A percentile compares a stretch with the other conserved stretches of the same genome.
phyloP scores from a whole-genome alignment of 2,797 vertebrate genomes.

The Numenius phaeopus region DNA sequence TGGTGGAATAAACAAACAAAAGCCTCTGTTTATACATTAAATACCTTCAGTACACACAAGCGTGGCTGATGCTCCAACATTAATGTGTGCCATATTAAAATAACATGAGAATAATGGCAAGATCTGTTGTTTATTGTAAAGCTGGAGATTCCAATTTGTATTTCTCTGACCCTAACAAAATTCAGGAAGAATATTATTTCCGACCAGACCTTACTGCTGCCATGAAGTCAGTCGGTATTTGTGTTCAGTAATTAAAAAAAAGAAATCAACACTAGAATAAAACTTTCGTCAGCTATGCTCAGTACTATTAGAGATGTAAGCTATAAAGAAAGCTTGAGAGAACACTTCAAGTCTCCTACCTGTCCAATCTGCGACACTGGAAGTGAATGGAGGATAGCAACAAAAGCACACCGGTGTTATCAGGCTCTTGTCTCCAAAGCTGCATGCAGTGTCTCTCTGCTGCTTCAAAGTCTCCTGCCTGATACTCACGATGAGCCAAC shows the following conservation, averaged over 20 bases:
- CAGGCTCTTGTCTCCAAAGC: conserved; percentile 98
- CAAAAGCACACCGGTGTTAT: conserved; percentile 97
- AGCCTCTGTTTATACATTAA: not conserved
- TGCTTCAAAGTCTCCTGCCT: conserved; percentile 99
- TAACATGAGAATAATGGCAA: not conserved
- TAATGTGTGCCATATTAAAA: accelerated
- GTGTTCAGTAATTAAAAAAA: not conserved
- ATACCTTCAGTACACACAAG: not conserved
- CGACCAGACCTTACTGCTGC: not conserved
- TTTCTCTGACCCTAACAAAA: not conserved
- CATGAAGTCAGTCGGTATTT: not conserved
- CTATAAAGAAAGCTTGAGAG: not conserved
- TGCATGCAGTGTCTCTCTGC: conserved; percentile 99
- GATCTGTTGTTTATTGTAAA: not conserved
- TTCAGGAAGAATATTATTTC: not conserved
- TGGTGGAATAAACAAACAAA: not conserved
- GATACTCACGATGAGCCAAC: conserved; percentile 99
- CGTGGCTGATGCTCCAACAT: accelerated
- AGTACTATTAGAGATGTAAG: not conserved
- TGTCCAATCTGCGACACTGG: conserved; percentile 99
- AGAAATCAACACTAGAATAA: not conserved
- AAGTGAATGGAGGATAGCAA: conserved; percentile 99
- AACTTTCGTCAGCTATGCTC: not conserved
- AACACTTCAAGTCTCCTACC: conserved; percentile 79
- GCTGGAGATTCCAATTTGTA: not conserved